These are phyloP conservation scores for Cephus nigrinus DNA, from an alignment of 2,888 invertebrate genomes.

Conservation along the genomic window DNA sequence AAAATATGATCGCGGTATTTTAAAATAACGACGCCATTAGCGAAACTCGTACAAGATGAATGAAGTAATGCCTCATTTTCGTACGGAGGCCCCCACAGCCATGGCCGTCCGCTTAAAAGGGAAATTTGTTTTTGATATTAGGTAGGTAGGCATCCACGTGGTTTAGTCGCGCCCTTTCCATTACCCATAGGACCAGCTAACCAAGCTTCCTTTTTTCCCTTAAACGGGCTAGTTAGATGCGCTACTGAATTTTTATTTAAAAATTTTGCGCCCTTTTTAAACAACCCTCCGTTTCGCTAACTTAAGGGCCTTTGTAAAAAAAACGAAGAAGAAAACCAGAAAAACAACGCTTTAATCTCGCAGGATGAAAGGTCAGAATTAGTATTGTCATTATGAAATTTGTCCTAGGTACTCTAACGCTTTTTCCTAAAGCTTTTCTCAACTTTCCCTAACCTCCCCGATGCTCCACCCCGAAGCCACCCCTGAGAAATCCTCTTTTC, in stretches of 20 bases:
- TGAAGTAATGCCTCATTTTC: conserved; percentile 55
- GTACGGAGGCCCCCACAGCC: conserved; percentile 20
- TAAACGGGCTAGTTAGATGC: not conserved
- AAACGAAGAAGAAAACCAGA: not conserved
- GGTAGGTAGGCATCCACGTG: conserved; percentile 22
- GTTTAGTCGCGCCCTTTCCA: conserved; percentile 7
- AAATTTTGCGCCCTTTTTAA: not conserved
- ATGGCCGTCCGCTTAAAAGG: conserved; percentile 38
- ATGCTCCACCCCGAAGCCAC: not conserved
- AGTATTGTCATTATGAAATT: not conserved
- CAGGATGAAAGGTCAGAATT: not conserved
- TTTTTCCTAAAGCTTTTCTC: not conserved
- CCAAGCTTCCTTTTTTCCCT: not conserved
- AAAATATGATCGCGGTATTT: conserved; percentile 63
- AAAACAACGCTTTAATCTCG: not conserved
- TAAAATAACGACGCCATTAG: conserved; percentile 65
- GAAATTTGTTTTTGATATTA: conserved; percentile 54
- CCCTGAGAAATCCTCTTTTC: not conserved
- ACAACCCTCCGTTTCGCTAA: not conserved
- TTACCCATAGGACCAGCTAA: not conserved
- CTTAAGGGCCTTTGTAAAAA: not conserved
- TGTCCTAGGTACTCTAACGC: not conserved
- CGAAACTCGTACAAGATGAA: conserved; percentile 56
- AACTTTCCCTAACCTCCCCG: not conserved
- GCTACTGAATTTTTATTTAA: not conserved